These are phyloP conservation scores for Phortica magna DNA, from an alignment of 2,888 invertebrate species.

Conservation along the genomic window DNA sequence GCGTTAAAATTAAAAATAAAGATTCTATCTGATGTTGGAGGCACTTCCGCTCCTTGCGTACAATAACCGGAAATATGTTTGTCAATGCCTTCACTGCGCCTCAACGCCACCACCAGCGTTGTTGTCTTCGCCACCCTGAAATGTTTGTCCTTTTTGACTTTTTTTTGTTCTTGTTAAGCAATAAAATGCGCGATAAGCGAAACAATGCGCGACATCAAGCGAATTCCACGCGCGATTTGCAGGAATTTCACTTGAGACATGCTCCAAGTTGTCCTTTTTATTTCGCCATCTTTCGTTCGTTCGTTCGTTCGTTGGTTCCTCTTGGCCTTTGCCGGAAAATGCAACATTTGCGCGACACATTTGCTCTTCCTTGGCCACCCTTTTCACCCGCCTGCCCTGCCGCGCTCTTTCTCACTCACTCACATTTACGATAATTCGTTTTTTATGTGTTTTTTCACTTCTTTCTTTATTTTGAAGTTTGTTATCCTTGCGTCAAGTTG, in stretches of 20 bases:
- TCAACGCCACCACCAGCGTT: neutral
- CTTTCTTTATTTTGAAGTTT: slow-evolving; percentile 61
- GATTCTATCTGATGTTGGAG: slow-evolving; percentile 47
- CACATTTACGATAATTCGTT: slow-evolving; percentile 54
- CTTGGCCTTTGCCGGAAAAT: slow-evolving; percentile 2
- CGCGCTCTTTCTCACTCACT: neutral
- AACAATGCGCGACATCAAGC: slow-evolving; percentile 47
- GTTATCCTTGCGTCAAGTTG: slow-evolving; percentile 54
- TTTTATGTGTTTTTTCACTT: slow-evolving; percentile 56
- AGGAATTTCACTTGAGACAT: slow-evolving; percentile 24
- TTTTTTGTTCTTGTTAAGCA: neutral
- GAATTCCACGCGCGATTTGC: neutral
- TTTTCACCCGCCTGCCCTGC: neutral
- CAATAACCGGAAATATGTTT: slow-evolving; percentile 58
- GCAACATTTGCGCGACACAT: slow-evolving; percentile 31
- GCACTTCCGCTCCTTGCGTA: slow-evolving; percentile 27
- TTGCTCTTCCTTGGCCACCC: neutral
- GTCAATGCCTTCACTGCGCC: slow-evolving; percentile 46
- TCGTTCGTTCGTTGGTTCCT: neutral
- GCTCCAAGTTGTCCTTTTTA: neutral
- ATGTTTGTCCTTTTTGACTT: neutral
- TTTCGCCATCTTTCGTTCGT: neutral
- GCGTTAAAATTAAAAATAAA: slow-evolving; percentile 73
- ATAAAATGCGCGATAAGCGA: slow-evolving; percentile 45
- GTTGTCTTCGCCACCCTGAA: neutral